Evolutionary conservation across 2,113 vertebrate genomes (phyloP), one percentile per base, ranked within the genome.

Genomic region (Regulus satrapa): DNA sequence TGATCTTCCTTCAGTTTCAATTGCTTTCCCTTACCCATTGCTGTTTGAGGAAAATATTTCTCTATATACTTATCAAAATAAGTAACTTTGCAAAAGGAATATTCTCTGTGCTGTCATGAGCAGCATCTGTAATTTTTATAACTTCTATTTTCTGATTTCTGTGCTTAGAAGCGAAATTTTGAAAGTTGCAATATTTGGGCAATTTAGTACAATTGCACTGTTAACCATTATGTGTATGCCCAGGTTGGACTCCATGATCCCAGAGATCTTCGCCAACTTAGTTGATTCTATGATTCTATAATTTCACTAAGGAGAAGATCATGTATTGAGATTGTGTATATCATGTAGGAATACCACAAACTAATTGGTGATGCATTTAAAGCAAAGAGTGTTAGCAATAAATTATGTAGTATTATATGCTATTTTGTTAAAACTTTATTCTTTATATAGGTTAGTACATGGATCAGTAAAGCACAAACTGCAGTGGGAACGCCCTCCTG

Each of bases 401-500:
- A 79, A 51, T 78, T 38, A 7, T 17, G 3, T 31, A 19, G 61
- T 51, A 36, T n/a, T 84, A 18, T 49, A 41, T 51, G 26, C 45
- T 67, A 54, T 74, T 67, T 93, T 84, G 8, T 89, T 85, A 77
- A 89, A 78, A 62, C 7, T 58, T 55, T 56, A 8, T 58, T 97
- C 80, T 94, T 14, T 96, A 10, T 87, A 29, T 75, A 98, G 98
- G 48, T 95, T 98, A 95, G 89, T 98, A 41, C 98, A 98, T 93
- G 98, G 98, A 26, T 98, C 98, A 48, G 98, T 98, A 49, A 98
- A 98, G 61, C 98, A 98, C 97, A 98, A 89, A 90, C 63, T 98
- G 48, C 98, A 98, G 6, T 98, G 98, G 98, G 98, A 98, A 8
- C 96, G 97, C 72, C 96, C 89, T 77, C 98, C 98, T 86, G 98